Base-by-base conservation (phyloP, 92 coral and sea anemone genomes). In the Parazoanthus atlanticus region DNA sequence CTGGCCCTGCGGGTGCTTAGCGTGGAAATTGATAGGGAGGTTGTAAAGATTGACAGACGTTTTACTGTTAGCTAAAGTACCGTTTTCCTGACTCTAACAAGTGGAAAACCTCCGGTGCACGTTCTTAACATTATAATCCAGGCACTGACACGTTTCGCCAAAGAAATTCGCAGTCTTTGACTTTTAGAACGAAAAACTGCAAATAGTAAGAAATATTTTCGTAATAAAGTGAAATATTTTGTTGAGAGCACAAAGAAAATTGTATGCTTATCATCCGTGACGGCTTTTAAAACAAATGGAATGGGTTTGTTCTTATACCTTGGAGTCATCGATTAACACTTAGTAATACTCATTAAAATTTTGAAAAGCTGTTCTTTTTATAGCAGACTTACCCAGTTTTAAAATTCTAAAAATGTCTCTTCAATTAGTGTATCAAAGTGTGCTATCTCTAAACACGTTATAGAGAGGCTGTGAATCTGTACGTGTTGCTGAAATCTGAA, bases 1-100 rank as follows among this genome's bases (percentile, higher is more conserved):
- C 82, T n/a, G 23, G 82, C 65, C 82, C 82, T 47, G 82, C 82
- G 29, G 82, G 82, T 17, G 61, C 56, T 78, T 3, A n/a, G 38
- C 34, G 36, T 15, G 66, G 82, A 72, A 72, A 78, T 77, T 77
- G 33, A 78, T 78, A 43, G 65, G 32, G 61, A 28, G 28, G 61
- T 78, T 78, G 38, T 78, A 38, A 5, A 78, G 41, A 78, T 78
- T 43, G 81, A 43, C 52, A 40, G 32, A 78, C 26, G 81, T 78
- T 40, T 40, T 8, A 29, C 81, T 78, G 31, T 78, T 78, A 25
- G 82, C 40, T 43, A 26, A 78, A 43, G 61, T 78, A 52, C 61
- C 58, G 58, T 47, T 78, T 43, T 78, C 76, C 61, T 78, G 8
- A 8, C 17, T n/a, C 64, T 41, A 26, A 47, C 0, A 78, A 43